Conservation (phyloP, 1,140 invertebrate species). For the Macrotrachela quadricornifera region DNA sequence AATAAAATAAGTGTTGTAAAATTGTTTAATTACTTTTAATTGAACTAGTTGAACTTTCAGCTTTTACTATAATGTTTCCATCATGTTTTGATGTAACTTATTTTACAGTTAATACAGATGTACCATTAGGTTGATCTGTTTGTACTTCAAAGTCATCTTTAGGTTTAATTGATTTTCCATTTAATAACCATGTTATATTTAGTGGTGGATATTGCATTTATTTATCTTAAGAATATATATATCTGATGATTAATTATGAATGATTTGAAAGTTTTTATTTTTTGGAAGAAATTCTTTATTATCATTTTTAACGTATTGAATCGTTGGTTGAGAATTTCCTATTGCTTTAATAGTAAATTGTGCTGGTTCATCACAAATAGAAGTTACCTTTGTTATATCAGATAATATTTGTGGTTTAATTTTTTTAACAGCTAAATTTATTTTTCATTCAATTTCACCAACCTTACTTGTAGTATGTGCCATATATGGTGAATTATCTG, state of each 20-base stretch:
- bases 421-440: constrained; percentile 18
- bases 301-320: constrained; percentile 76
- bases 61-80: constrained; percentile 40
- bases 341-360: constrained; percentile 32
- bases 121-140: not conserved
- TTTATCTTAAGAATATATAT: too few species aligned
- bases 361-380: too few species aligned
- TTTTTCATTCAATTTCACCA: constrained; percentile 50
- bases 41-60: constrained; percentile 22
- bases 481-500: too few species aligned
- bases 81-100: too few species aligned
- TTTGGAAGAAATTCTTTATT: constrained; percentile 59
- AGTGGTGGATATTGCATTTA: not conserved
- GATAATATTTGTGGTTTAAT: too few species aligned
- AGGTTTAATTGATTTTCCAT: not conserved
- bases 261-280: too few species aligned
- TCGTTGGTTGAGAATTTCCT: constrained; percentile 76
- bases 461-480: constrained; percentile 52
- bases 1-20: too few species aligned
- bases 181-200: not conserved
- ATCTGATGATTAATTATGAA: too few species aligned
- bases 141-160: not conserved
- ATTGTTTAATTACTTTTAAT: constrained; percentile 23
- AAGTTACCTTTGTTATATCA: too few species aligned
- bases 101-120: too few species aligned